Evolutionary conservation across 2,797 vertebrate genomes (phyloP).

Genomic region (Sebastes iracundus): DNA sequence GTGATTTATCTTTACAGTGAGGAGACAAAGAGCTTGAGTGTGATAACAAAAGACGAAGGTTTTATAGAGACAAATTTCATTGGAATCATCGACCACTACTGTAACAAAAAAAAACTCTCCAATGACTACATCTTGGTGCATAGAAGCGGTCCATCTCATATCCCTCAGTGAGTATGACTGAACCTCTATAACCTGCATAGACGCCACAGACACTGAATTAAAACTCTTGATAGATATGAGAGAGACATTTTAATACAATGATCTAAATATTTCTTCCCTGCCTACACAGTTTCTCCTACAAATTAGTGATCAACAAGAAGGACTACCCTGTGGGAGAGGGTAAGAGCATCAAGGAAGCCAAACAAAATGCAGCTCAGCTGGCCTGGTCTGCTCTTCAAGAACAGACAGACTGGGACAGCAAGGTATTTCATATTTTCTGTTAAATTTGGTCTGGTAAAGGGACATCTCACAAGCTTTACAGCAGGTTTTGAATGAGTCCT

Average conservation of each 20-base stretch:
- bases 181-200: background rate
- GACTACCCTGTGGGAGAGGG: slow-evolving; percentile 67
- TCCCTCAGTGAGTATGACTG: slow-evolving; percentile 63
- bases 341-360: slow-evolving; percentile 61
- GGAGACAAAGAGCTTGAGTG: background rate
- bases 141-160: slow-evolving; percentile 61
- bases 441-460: background rate
- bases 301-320: slow-evolving; percentile 36
- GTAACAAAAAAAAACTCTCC: slow-evolving; percentile 30
- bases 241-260: background rate
- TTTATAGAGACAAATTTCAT: slow-evolving; percentile 51
- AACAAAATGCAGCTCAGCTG: slow-evolving; percentile 67
- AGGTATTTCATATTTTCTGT: background rate
- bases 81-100: slow-evolving; percentile 59
- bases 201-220: background rate
- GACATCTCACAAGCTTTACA: background rate
- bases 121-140: background rate
- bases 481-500: background rate
- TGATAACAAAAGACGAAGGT: background rate
- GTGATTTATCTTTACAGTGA: background rate
- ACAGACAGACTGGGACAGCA: slow-evolving; percentile 48
- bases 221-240: background rate
- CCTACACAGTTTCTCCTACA: slow-evolving; percentile 69
- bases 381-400: slow-evolving; percentile 61
- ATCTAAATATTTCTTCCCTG: background rate